Evolutionary conservation across 2,888 invertebrate species (phyloP).

Genomic region (Leptarthrus brevirostris): DNA sequence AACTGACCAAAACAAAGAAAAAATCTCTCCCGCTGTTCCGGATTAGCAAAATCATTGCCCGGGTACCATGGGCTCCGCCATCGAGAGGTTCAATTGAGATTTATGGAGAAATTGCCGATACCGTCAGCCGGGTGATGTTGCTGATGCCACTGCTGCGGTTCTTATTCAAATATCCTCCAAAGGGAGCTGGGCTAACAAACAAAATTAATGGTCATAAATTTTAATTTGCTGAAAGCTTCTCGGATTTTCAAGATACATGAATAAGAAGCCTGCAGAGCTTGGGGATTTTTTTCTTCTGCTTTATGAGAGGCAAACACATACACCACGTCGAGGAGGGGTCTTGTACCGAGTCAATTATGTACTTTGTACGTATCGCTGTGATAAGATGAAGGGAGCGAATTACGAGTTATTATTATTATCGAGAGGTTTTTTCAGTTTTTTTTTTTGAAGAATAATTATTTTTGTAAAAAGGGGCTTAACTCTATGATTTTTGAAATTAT

Average conservation of each 20-base stretch:
- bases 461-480: too few relatives aligned
- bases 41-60: not conserved
- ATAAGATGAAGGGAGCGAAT: too few relatives aligned
- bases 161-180: slow-evolving; percentile 32
- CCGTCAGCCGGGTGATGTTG: not conserved
- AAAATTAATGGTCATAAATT: slow-evolving; percentile 38
- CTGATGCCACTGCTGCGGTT: slow-evolving; percentile 1
- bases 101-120: slow-evolving; percentile 18
- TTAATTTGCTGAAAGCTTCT: slow-evolving; percentile 36
- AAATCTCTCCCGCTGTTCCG: not conserved
- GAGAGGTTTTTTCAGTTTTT: too few relatives aligned
- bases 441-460: too few relatives aligned
- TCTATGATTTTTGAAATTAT: too few relatives aligned
- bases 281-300: not conserved
- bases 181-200: slow-evolving; percentile 15
- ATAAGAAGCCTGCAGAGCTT: not conserved
- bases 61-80: not conserved
- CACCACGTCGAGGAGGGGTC: too few relatives aligned
- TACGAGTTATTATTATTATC: too few relatives aligned
- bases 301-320: not conserved
- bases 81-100: slow-evolving; percentile 21
- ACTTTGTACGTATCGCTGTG: too few relatives aligned
- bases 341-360: too few relatives aligned
- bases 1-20: not conserved
- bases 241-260: slow-evolving; percentile 26